These are phyloP conservation scores for Epirrhoe tristata DNA, from an alignment of 2,888 invertebrate species.

Conservation along the genomic window DNA sequence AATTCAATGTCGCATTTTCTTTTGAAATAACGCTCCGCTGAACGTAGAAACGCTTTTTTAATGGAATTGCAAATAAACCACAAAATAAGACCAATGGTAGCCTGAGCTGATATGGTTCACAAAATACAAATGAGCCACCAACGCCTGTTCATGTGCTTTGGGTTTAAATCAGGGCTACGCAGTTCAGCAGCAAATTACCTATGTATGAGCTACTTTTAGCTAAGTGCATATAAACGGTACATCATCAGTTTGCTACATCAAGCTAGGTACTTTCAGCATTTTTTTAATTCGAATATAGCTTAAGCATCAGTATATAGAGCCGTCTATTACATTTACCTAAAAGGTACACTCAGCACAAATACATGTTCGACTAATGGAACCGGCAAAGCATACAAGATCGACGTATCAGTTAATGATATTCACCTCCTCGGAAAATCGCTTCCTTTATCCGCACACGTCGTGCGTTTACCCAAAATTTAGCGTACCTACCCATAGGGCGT, in stretches of 20 bases:
- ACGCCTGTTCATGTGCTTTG: not conserved
- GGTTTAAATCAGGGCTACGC: too few relatives aligned
- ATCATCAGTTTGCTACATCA: too few relatives aligned
- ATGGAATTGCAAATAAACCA: not conserved
- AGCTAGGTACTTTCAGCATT: too few relatives aligned
- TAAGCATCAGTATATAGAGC: not conserved
- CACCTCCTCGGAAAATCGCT: constrained; percentile 81
- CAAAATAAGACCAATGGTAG: not conserved
- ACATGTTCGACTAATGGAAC: constrained; percentile 63
- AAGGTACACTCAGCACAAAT: constrained; percentile 18
- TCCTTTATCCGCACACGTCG: constrained; percentile 76
- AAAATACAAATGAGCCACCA: not conserved
- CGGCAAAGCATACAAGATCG: constrained; percentile 55
- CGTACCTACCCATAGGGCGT: constrained; percentile 69
- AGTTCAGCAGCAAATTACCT: too few relatives aligned
- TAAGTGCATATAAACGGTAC: too few relatives aligned
- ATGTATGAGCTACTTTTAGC: too few relatives aligned
- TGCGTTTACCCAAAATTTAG: constrained; percentile 78
- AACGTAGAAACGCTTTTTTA: not conserved
- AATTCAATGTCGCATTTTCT: constrained; percentile 47
- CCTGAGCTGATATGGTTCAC: not conserved
- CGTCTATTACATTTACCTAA: not conserved
- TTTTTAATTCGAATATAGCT: too few relatives aligned
- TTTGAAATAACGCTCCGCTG: constrained; percentile 7
- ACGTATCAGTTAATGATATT: constrained; percentile 79